Evolutionary conservation across 2,797 vertebrate species (phyloP).

Genomic region (Pipistrellus pygmaeus): DNA sequence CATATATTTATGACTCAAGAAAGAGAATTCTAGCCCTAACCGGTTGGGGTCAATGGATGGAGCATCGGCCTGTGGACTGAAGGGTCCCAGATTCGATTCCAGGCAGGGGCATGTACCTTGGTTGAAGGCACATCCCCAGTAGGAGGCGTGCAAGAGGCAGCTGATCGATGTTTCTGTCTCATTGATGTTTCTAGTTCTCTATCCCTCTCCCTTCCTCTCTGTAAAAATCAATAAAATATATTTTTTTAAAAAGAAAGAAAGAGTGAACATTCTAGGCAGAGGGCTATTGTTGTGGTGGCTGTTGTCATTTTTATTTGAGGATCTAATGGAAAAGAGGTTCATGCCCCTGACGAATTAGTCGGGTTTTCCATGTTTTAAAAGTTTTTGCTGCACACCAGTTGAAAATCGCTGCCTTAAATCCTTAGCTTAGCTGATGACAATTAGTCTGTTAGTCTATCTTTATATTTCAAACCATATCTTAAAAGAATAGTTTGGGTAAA

Average conservation of each 20-base stretch:
- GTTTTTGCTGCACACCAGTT: background rate
- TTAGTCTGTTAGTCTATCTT: background rate
- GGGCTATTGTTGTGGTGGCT: background rate
- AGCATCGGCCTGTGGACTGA: too few relatives aligned
- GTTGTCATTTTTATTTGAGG: background rate
- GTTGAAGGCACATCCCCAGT: too few relatives aligned
- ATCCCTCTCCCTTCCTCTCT: too few relatives aligned
- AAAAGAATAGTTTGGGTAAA: slow-evolving; percentile 3
- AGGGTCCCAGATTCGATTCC: too few relatives aligned
- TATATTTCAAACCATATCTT: slow-evolving; percentile 32
- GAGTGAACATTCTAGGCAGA: background rate
- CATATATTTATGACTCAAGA: background rate
- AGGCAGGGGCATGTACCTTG: too few relatives aligned
- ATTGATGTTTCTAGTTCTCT: too few relatives aligned
- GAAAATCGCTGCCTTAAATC: background rate
- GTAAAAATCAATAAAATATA: too few relatives aligned
- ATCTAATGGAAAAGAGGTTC: background rate
- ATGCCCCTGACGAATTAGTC: background rate
- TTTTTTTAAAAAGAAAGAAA: too few relatives aligned
- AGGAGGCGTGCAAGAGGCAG: too few relatives aligned
- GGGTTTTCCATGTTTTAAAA: background rate
- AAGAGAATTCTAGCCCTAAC: background rate
- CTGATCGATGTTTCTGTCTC: too few relatives aligned
- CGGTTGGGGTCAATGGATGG: too few relatives aligned
- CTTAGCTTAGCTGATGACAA: background rate